A percentile compares a stretch with the other conserved stretches of the same genome.
Conservation (phyloP, 2,113 vertebrate genomes). For the Protobothrops flavoviridis region DNA sequence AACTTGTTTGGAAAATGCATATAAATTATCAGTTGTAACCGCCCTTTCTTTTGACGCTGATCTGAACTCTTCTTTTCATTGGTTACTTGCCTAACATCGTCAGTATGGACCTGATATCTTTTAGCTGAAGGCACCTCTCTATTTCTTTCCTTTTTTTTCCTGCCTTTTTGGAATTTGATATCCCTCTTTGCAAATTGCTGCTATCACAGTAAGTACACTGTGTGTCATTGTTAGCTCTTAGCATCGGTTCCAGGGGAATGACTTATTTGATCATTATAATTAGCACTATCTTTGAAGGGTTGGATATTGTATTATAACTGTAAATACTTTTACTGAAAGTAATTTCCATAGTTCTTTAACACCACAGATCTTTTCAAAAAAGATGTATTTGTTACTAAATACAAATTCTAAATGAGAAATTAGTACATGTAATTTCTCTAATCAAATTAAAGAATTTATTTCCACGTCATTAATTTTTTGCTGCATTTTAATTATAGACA, state of each 20-base stretch:
- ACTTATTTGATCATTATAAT: not conserved
- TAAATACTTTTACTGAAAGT: not conserved
- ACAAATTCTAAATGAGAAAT: not conserved
- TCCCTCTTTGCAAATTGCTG: slow-evolving; percentile 20
- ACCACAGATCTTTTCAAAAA: not conserved
- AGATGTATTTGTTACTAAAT: not conserved
- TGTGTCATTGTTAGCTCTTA: not conserved
- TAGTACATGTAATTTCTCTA: not conserved
- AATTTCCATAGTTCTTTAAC: not conserved
- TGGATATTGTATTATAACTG: not conserved
- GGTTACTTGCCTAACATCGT: slow-evolving; percentile 19
- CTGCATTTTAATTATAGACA: not conserved
- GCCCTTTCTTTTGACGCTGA: slow-evolving; percentile 11
- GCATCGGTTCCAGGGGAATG: not conserved
- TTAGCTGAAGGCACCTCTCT: not conserved
- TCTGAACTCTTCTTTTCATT: slow-evolving; percentile 33
- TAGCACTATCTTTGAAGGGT: not conserved
- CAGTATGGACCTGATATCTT: slow-evolving; percentile 4
- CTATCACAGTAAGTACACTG: slow-evolving; percentile 47
- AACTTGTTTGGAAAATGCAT: not conserved
- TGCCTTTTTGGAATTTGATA: slow-evolving; percentile 17
- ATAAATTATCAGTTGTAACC: not conserved
- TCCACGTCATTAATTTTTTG: not conserved
- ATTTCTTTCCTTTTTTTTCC: slow-evolving; percentile 11
- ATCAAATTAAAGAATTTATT: not conserved